phyloP scores from a whole-genome alignment of 2,113 vertebrate genomes.

The Bettongia penicillata region DNA sequence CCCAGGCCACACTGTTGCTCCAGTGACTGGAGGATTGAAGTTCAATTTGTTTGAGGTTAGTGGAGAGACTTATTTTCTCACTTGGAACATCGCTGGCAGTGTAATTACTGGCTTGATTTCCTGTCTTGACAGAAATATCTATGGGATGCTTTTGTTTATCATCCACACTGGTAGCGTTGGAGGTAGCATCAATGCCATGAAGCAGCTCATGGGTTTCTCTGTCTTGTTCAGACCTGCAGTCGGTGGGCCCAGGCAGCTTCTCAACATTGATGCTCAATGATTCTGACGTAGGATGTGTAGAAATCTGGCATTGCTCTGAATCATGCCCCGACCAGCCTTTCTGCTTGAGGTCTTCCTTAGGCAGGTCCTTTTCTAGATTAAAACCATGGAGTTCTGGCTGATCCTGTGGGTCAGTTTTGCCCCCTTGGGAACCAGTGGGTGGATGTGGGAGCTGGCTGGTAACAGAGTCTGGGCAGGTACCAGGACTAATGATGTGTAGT shows the following conservation, averaged over 20 bases:
- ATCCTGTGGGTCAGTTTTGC: slow-evolving; percentile 19
- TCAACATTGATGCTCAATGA: slow-evolving; percentile 27
- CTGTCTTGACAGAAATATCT: slow-evolving; percentile 54
- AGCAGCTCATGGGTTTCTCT: slow-evolving; percentile 30
- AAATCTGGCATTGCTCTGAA: slow-evolving; percentile 40
- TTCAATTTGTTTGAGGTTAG: slow-evolving; percentile 11
- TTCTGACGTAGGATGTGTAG: slow-evolving; percentile 33
- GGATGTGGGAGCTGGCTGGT: background rate
- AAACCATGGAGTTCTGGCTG: background rate
- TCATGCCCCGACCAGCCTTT: slow-evolving; percentile 52
- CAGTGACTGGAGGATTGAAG: slow-evolving; percentile 3
- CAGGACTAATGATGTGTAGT: slow-evolving; percentile 7
- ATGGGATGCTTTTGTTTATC: slow-evolving; percentile 35
- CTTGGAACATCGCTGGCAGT: slow-evolving; percentile 12
- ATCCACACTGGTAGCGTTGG: background rate
- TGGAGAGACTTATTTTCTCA: slow-evolving; percentile 19
- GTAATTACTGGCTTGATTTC: slow-evolving; percentile 59
- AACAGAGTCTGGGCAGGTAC: slow-evolving; percentile 23
- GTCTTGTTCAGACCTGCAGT: slow-evolving; percentile 36
- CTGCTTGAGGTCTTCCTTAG: slow-evolving; percentile 11
- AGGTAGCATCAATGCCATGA: background rate
- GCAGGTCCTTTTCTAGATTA: slow-evolving; percentile 56
- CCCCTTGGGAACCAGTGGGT: background rate
- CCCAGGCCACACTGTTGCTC: rapidly evolving
- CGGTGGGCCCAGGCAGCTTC: background rate